Base-by-base conservation (phyloP, 2,888 invertebrate genomes). In the Crossocerus cetratus region DNA sequence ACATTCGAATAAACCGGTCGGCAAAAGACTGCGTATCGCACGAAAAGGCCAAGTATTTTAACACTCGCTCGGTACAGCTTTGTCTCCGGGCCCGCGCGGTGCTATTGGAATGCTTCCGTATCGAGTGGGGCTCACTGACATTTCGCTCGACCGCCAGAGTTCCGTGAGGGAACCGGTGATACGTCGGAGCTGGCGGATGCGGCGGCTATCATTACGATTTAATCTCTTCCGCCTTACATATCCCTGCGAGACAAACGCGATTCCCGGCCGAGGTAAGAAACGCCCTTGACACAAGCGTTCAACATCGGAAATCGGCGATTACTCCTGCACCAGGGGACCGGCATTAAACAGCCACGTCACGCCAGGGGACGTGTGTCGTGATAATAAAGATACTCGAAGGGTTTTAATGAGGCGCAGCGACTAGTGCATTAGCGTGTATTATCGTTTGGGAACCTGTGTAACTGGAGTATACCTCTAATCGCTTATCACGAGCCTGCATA, bases 401-500 rank as follows among this genome's bases (percentile, higher is more conserved):
- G 49, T 32, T 63, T 20, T 62, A 55, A 45, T 45, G 8, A 22
- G 54, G 23, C 18, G 54, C 62, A 69, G 74, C 70, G 69, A 70
- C 54, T 54, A 59, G 67, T 54, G 66, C 71, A 74, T 74, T 74
- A 71, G 55, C 70, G 60, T 21, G 44, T 58, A 56, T 76, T 76
- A 76, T 76, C 76, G 55, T 65, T 59, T 62, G 49, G 65, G 62
- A 74, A 75, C 76, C 67, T 65, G 76, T 75, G 68, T 49, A 65
- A 45, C 75, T 54, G 49, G 68, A 23, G 60, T 45, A 62, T 58
- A 45, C n/a, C n/a, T 68, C 74, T 77, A 80, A 80, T 80, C 77
- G 80, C 80, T 77, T 77, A 80, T 80, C 79, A 68, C 58, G 60
- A 16, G 71, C 74, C 74, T 65, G 73, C 81, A 77, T 79, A 72